Percentiles rank a stretch among this genome's conserved stretches.
Evolutionary conservation across 2,888 invertebrate species (phyloP).

Genomic region (Diogma glabrata): DNA sequence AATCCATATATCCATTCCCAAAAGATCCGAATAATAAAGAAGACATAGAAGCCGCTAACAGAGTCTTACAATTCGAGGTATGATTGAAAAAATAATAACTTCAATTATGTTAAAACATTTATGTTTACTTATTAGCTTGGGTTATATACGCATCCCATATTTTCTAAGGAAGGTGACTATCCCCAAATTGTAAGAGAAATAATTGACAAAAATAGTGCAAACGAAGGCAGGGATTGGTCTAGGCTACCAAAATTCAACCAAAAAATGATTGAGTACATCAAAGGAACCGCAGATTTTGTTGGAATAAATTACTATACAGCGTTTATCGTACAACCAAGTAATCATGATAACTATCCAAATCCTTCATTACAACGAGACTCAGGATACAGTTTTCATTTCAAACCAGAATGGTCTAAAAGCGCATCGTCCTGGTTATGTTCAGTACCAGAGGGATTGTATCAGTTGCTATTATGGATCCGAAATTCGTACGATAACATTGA

Average conservation of each 20-base stretch:
- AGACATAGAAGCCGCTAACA: conserved; percentile 9
- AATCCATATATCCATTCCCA: conserved; percentile 22
- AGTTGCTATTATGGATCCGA: not conserved
- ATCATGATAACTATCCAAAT: not conserved
- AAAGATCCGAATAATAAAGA: conserved; percentile 20
- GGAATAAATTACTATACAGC: conserved; percentile 29
- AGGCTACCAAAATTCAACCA: conserved; percentile 20
- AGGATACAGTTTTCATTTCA: not conserved
- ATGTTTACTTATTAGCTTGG: conserved; percentile 31
- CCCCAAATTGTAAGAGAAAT: conserved; percentile 27
- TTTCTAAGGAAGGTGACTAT: conserved; percentile 27
- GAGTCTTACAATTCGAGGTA: not conserved
- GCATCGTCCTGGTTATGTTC: not conserved
- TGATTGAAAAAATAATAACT: not conserved
- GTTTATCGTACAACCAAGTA: conserved; percentile 15
- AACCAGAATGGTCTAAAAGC: not conserved
- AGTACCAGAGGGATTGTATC: not conserved
- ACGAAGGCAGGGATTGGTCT: conserved; percentile 27
- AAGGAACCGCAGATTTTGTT: conserved; percentile 26
- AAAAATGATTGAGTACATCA: not conserved
- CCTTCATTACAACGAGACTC: not conserved
- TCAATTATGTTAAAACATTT: conserved; percentile 21
- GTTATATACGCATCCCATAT: conserved; percentile 30
- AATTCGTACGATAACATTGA: not conserved
- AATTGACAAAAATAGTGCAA: conserved; percentile 25